Base-by-base conservation (phyloP, 2,888 invertebrate species). In the Drosophila nr. medialis region DNA sequence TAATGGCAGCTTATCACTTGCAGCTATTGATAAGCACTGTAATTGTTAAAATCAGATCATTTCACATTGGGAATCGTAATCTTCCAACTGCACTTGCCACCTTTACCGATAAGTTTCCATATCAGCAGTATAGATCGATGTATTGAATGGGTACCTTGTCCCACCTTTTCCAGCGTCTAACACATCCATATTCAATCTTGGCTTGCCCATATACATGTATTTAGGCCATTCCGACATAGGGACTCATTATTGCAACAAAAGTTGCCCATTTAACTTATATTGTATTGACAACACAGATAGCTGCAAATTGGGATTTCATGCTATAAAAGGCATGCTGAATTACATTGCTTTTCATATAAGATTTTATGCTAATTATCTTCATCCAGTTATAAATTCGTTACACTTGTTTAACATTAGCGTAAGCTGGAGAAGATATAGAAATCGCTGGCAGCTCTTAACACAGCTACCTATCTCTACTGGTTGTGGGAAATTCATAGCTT, bases 381-480 rank as follows among this genome's bases (percentile, higher is more conserved):
- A 49, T 18, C 18, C 1, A 18, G 5, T 18, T 10, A 24, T 4
- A 10, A 50, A 29, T 10, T 5, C 13, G 13, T 7, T 18, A 45
- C 1, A 15, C n/a, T 29, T 50, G 29, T 11, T 29, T n/a, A 3
- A n/a, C 6, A 50, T n/a, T 29, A 29, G 80, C 75, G 32, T 94
- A 93, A 64, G 94, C 94, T 94, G 50, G 4, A 45, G 15, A 45
- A 42, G 42, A 11, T 2, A 5, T 21, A 1, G 5, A 21, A 5
- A 42, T 42, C 21, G 11, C 21, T 42, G 2, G 42, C 21, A 11
- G 42, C 21, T 21, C 11, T 42, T 42, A 5, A 11, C 2, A 21
- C 24, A 15, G 21, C 7, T 45, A 7, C 7, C 13, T 21, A 21
- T 24, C 1, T 45, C 4, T 8, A 4, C 7, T 45, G 15, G 15